These are phyloP conservation scores for Drosophila cyrtoloma DNA, from an alignment of 2,888 invertebrate species.

Conservation along the genomic window DNA sequence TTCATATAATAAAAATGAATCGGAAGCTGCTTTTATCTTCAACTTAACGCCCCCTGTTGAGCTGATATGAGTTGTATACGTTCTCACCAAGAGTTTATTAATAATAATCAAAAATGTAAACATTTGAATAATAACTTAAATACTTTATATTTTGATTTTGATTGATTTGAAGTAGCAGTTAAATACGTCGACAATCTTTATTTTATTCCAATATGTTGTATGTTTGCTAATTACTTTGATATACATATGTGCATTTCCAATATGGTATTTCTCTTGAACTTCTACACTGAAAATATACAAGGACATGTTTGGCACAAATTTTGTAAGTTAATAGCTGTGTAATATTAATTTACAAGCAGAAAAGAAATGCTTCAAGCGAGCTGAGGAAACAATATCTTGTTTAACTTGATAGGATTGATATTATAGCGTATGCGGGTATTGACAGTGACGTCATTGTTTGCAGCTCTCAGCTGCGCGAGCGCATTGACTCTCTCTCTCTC, in stretches of 20 bases:
- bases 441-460: constrained; percentile 50
- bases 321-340: neutral
- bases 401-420: constrained; percentile 5
- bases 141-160: neutral
- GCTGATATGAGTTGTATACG: too few relatives aligned
- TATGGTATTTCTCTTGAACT: neutral
- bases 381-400: neutral
- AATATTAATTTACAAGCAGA: neutral
- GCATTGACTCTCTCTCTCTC: constrained; percentile 46
- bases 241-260: neutral
- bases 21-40: too few relatives aligned
- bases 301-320: neutral
- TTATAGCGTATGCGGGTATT: constrained; percentile 16
- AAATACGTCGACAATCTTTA: neutral
- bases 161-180: neutral
- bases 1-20: too few relatives aligned
- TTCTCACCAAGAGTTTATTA: too few relatives aligned
- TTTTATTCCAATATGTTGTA: neutral
- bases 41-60: too few relatives aligned
- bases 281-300: neutral
- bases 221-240: neutral
- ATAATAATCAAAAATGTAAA: neutral
- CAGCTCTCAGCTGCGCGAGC: constrained; percentile 58
- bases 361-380: neutral
- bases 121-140: neutral